phyloP scores from a whole-genome alignment of 2,888 invertebrate genomes.

The Drosophila kambysellisi region DNA sequence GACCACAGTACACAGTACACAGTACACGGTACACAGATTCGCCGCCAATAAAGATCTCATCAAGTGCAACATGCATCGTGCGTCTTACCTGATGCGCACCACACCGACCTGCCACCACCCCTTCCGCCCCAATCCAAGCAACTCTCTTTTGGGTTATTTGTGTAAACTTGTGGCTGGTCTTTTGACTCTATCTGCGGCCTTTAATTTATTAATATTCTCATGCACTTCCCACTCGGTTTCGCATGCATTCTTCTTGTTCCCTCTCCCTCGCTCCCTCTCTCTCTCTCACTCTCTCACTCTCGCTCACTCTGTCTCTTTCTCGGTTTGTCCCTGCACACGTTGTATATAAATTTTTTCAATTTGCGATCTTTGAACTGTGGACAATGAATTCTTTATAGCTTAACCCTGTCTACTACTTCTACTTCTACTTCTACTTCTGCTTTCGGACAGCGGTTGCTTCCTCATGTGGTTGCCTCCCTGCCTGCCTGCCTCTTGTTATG shows the following conservation, averaged over 20 bases:
- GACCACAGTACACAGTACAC: conserved; percentile 21
- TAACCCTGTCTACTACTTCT: conserved; percentile 71
- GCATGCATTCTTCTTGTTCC: not conserved
- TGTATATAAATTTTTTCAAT: conserved; percentile 75
- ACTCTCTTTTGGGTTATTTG: conserved; percentile 59
- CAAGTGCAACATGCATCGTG: conserved; percentile 75
- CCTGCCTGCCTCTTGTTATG: not conserved
- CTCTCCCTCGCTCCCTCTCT: not conserved
- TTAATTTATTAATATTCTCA: conserved; percentile 81
- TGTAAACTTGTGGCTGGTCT: conserved; percentile 67
- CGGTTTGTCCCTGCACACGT: conserved; percentile 21
- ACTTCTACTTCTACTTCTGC: conserved; percentile 28
- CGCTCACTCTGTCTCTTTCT: not conserved
- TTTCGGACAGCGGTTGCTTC: conserved; percentile 26
- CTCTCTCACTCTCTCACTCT: not conserved
- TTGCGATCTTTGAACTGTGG: conserved; percentile 78
- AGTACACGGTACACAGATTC: conserved; percentile 24
- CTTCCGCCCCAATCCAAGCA: not conserved
- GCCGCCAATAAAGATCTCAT: conserved; percentile 78
- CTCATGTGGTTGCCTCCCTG: conserved; percentile 38
- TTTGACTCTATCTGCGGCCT: conserved; percentile 76
- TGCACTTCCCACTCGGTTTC: conserved; percentile 65
- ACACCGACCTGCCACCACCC: not conserved
- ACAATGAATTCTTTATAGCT: conserved; percentile 81
- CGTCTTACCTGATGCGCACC: conserved; percentile 28